phyloP scores from a whole-genome alignment of 2,113 vertebrate species.

The Hystrix brachyura region DNA sequence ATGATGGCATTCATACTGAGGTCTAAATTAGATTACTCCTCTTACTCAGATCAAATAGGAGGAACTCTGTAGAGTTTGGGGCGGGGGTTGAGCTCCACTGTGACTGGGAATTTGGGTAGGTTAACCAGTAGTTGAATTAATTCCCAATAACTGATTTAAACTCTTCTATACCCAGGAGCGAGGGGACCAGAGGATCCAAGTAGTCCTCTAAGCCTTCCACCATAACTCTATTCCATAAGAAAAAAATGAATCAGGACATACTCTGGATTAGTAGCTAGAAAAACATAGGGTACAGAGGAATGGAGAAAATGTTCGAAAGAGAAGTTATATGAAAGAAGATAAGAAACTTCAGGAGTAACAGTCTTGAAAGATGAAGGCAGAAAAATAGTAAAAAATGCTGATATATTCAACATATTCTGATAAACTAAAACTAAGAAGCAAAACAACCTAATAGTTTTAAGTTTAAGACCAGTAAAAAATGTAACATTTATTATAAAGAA shows the following conservation, averaged over 20 bases:
- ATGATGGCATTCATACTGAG: background rate
- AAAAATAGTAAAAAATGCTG: background rate
- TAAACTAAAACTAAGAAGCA: background rate
- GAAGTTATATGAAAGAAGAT: background rate
- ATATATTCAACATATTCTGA: background rate
- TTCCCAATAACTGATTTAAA: background rate
- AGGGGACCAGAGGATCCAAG: background rate
- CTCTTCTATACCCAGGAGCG: background rate
- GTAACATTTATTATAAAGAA: background rate
- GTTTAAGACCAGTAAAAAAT: conserved; percentile 11
- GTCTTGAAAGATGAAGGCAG: background rate
- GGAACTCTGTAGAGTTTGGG: background rate
- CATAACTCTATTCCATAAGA: background rate
- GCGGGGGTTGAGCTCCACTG: background rate
- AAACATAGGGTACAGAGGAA: background rate
- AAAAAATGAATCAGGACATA: background rate
- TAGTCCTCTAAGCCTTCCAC: background rate
- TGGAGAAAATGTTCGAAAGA: background rate
- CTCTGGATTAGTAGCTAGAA: background rate
- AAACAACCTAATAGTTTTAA: background rate
- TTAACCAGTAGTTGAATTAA: background rate
- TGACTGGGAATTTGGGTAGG: background rate
- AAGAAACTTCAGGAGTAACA: background rate
- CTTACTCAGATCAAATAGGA: background rate
- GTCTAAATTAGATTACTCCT: background rate